Evolutionary conservation across 2,113 vertebrate genomes (phyloP), one percentile per base, ranked within the genome.

Genomic region (Morone saxatilis): DNA sequence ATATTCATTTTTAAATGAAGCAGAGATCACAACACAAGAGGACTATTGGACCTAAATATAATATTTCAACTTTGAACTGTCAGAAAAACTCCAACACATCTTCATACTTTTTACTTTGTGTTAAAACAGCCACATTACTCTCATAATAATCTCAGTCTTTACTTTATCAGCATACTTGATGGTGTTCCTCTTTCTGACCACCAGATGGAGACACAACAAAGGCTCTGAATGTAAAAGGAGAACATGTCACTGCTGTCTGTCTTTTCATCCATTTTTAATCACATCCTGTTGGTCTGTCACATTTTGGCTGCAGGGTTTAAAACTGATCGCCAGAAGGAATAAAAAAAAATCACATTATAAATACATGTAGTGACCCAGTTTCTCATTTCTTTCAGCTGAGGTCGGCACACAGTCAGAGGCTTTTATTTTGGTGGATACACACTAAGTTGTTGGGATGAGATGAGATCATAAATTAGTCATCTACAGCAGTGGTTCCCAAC

Each of bases 211-310:
- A 38, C 78, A 68, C 4, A 20, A 16, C 11, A 59, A 5, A 76
- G n/a, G 13, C 9, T 38, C 22, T 57, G 14, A 50, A 22, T 17
- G 0, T 22, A 6, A 72, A 47, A 53, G 0, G 25, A 60, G 61
- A 50, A 3, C 76, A 3, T 40, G 0, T 5, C 4, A 3, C 40
- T 14, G 4, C 70, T 54, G 43, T 9, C 6, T 25, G 65, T 48
- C 22, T 6, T 5, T 13, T 12, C 16, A 87, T 83, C 72, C 65
- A 85, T 61, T 76, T 88, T 84, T 81, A 75, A 86, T 84, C 70
- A 68, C 31, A 0, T 57, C n/a, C 71, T 73, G 71, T 70, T 67
- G 61, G 43, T 54, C 50, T 67, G 40, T 14, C 25, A 71, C 41
- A 17, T 19, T 81, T 76, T 69, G 60, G 56, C 73, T 31, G 57